Percentiles rank a stretch among this genome's conserved stretches.
phyloP scores from a whole-genome alignment of 2,113 vertebrate genomes.

The Promerops cafer region DNA sequence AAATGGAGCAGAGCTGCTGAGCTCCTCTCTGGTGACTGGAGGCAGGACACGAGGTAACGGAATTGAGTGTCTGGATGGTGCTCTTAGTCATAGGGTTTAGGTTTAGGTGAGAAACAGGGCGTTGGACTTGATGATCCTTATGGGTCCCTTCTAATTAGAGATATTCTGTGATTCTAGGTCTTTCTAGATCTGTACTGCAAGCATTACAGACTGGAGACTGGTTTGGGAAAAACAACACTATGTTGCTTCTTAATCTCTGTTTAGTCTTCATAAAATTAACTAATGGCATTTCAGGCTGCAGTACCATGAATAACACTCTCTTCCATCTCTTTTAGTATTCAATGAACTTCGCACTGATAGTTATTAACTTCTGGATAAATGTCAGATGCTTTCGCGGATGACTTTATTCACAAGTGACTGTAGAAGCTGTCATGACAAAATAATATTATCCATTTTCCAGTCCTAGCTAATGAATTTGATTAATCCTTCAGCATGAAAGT shows the following conservation, averaged over 20 bases:
- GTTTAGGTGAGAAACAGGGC: neutral
- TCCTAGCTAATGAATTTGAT: neutral
- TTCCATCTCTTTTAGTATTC: neutral
- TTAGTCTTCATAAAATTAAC: neutral
- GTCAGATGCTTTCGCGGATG: neutral
- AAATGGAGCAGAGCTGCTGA: neutral
- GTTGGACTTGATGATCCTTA: neutral
- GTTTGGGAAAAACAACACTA: neutral
- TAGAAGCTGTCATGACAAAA: neutral
- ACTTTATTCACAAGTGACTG: neutral
- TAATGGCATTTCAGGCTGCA: neutral
- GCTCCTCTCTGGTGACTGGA: neutral
- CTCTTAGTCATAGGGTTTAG: neutral
- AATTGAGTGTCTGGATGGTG: fast-evolving
- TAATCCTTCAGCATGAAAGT: neutral
- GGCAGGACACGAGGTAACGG: neutral
- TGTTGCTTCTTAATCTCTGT: neutral
- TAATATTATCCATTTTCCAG: neutral
- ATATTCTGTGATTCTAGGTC: neutral
- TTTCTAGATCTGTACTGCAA: neutral
- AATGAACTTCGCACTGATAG: neutral
- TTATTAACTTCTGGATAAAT: neutral
- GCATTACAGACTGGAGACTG: fast-evolving
- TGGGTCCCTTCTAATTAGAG: neutral
- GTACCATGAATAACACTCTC: neutral